phyloP scores from a whole-genome alignment of 2,888 invertebrate species.

The Chironomus tentans region DNA sequence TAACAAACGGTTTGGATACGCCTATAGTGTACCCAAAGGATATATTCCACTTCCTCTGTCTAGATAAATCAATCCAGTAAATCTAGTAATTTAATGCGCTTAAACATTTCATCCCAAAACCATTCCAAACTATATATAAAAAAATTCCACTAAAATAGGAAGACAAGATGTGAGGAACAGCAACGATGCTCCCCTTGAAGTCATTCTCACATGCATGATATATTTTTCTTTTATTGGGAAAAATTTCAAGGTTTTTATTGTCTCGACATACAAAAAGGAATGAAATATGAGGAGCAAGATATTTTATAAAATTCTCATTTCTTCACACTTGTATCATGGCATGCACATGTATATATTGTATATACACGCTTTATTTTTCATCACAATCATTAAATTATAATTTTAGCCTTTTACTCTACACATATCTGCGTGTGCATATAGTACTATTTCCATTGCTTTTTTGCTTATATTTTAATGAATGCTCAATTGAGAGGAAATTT shows the following conservation, averaged over 20 bases:
- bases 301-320: neutral
- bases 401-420: neutral
- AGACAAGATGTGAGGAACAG: neutral
- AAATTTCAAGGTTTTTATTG: constrained; percentile 21
- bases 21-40: too few relatives aligned
- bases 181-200: neutral
- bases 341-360: neutral
- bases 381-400: constrained; percentile 11
- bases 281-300: neutral
- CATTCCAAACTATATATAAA: too few relatives aligned
- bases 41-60: too few relatives aligned
- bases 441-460: too few relatives aligned
- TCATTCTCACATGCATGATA: constrained; percentile 6
- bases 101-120: too few relatives aligned
- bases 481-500: too few relatives aligned
- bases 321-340: neutral
- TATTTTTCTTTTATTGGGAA: constrained; percentile 13
- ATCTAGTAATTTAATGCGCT: too few relatives aligned
- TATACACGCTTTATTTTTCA: neutral
- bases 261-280: neutral
- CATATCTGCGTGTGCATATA: too few relatives aligned
- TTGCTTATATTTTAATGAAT: too few relatives aligned
- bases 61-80: too few relatives aligned
- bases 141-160: too few relatives aligned
- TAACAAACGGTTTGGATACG: too few relatives aligned